Percentiles rank a stretch among this genome's conserved stretches.
These are phyloP conservation scores for Lathamus discolor DNA, from an alignment of 2,113 vertebrate species.

Conservation along the genomic window DNA sequence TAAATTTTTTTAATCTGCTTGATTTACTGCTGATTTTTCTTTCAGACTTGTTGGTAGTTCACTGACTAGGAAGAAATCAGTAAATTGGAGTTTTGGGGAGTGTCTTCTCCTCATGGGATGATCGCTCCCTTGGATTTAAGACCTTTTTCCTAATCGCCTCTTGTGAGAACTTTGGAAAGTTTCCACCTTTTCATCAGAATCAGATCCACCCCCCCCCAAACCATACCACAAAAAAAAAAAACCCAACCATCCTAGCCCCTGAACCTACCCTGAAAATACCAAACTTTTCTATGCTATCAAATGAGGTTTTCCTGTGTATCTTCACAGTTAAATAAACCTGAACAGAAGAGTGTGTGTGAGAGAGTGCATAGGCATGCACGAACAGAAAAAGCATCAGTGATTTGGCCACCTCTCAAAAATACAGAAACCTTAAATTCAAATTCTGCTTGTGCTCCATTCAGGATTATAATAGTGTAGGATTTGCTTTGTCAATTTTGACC, in stretches of 20 bases:
- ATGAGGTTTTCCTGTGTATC: not conserved
- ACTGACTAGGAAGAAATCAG: not conserved
- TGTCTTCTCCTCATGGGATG: not conserved
- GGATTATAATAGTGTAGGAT: not conserved
- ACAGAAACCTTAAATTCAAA: not conserved
- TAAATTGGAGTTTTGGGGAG: not conserved
- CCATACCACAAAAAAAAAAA: not conserved
- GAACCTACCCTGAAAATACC: not conserved
- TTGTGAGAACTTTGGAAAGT: not conserved
- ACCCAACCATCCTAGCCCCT: fast-evolving
- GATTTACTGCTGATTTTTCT: not conserved
- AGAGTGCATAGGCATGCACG: too few relatives aligned
- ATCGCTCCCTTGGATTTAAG: fast-evolving
- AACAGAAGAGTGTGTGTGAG: not conserved
- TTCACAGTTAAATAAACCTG: not conserved
- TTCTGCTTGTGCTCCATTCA: not conserved
- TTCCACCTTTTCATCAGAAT: not conserved
- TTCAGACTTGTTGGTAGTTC: not conserved
- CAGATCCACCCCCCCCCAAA: not conserved
- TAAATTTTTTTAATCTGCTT: not conserved
- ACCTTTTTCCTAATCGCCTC: not conserved
- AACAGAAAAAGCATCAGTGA: not conserved
- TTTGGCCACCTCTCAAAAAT: not conserved
- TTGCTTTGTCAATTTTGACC: not conserved
- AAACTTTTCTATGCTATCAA: not conserved